Evolutionary conservation across 2,113 vertebrate genomes (phyloP).

Genomic region (Lophius piscatorius): DNA sequence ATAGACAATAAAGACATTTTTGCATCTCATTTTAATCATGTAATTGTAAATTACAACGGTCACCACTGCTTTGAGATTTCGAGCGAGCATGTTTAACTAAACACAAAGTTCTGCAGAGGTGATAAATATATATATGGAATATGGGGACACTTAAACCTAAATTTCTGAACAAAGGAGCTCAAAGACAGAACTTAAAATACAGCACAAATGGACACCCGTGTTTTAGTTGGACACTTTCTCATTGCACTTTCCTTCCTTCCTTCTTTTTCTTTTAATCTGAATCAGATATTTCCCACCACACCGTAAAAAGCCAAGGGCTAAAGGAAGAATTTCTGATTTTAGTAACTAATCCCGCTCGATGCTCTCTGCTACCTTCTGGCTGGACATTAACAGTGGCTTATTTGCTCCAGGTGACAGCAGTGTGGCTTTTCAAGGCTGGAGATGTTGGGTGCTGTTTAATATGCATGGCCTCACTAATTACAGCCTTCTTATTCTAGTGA

Average conservation of each 20-base stretch:
- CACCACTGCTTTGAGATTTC: conserved; percentile 38
- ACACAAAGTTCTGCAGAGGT: conserved; percentile 35
- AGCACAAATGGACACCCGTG: conserved; percentile 4
- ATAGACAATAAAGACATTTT: too few species aligned
- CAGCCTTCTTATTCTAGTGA: conserved; percentile 74
- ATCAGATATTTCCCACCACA: conserved; percentile 28
- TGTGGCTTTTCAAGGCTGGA: conserved; percentile 58
- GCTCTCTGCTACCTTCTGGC: conserved; percentile 44
- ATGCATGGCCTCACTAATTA: conserved; percentile 80
- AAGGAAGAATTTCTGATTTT: conserved; percentile 23
- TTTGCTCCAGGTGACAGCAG: conserved; percentile 56
- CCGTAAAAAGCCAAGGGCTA: conserved; percentile 21
- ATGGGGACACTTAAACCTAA: too few species aligned
- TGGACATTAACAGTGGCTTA: conserved; percentile 48
- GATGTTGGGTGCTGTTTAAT: conserved; percentile 72
- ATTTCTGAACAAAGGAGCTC: neutral
- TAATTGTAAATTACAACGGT: conserved; percentile 33
- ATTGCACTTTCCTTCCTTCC: neutral
- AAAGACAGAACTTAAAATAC: conserved; percentile 12
- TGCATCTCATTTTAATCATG: too few species aligned
- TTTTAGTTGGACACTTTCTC: too few species aligned
- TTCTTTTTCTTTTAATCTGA: conserved; percentile 11
- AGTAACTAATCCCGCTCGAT: conserved; percentile 36
- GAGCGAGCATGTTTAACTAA: conserved; percentile 38
- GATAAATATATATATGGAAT: too few species aligned